phyloP scores from a whole-genome alignment of 2,113 vertebrate species.

The Hystrix cristata region DNA sequence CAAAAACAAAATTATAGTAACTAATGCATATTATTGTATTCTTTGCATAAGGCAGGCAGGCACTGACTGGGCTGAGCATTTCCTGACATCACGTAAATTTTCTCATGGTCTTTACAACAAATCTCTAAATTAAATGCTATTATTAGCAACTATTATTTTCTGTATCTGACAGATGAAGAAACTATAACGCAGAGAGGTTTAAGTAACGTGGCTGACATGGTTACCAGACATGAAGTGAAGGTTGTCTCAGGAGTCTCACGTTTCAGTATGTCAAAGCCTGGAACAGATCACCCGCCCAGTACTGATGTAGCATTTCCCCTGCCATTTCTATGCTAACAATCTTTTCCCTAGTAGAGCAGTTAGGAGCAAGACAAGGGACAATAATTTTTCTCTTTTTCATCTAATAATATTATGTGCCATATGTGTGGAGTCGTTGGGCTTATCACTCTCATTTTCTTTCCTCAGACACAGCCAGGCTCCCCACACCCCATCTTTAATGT shows the following conservation, averaged over 20 bases:
- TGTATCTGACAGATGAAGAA: slow-evolving; percentile 46
- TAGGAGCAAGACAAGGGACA: neutral
- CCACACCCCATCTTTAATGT: neutral
- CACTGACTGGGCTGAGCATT: neutral
- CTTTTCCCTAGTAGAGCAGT: neutral
- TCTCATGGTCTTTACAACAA: neutral
- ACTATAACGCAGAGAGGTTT: neutral
- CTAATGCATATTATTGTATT: neutral
- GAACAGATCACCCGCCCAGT: neutral
- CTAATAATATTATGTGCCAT: neutral
- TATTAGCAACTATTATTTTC: neutral
- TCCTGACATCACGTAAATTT: neutral
- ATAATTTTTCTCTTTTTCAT: neutral
- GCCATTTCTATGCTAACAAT: neutral
- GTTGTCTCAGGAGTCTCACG: neutral
- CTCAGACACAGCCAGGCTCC: neutral
- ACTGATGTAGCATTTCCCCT: neutral
- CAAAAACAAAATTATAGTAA: neutral
- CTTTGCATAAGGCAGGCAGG: neutral
- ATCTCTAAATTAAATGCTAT: neutral
- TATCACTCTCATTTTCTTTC: neutral
- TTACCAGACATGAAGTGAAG: neutral
- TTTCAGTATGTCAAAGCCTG: neutral
- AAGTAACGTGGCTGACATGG: neutral
- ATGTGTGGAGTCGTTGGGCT: neutral